A percentile compares a stretch with the other conserved stretches of the same genome.
These are phyloP conservation scores for Antheraea yamamai DNA, from an alignment of 2,888 invertebrate species.

Conservation along the genomic window DNA sequence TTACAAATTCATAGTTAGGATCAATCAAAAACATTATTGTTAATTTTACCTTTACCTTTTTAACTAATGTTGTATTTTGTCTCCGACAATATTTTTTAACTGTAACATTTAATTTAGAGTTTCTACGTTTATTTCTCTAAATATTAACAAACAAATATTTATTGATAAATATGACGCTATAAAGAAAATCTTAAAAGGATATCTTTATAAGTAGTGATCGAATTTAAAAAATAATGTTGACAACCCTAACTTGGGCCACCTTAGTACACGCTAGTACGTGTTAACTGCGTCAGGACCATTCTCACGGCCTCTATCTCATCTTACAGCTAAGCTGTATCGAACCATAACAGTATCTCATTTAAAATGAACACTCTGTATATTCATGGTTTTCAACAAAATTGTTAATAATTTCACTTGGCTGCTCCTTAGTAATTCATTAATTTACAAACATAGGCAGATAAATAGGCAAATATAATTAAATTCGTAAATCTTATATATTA, in stretches of 20 bases:
- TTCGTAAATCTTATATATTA: no score
- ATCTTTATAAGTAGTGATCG: constrained; percentile 13
- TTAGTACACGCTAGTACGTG: constrained; percentile 42
- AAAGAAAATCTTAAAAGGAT: not conserved
- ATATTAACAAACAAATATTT: not conserved
- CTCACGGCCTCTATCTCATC: constrained; percentile 49
- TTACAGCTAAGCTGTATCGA: constrained; percentile 29
- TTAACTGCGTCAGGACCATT: constrained; percentile 46
- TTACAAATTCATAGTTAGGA: no score
- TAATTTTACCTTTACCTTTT: no score
- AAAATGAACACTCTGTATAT: constrained; percentile 25
- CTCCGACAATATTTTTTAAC: not conserved
- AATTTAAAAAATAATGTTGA: constrained; percentile 25
- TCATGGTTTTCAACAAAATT: constrained; percentile 10
- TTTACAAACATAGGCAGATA: no score
- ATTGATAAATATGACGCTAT: not conserved
- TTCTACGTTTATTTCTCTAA: no score
- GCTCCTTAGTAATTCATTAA: not conserved
- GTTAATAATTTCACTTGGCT: not conserved
- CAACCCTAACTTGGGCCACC: constrained; percentile 35
- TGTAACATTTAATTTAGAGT: not conserved
- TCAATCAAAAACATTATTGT: no score
- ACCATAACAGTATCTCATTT: constrained; percentile 33
- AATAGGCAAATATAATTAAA: no score
- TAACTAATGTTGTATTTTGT: no score